A percentile compares a stretch with the other conserved stretches of the same genome.
Conservation (phyloP, 2,888 invertebrate genomes). For the Anarsia innoxiella region DNA sequence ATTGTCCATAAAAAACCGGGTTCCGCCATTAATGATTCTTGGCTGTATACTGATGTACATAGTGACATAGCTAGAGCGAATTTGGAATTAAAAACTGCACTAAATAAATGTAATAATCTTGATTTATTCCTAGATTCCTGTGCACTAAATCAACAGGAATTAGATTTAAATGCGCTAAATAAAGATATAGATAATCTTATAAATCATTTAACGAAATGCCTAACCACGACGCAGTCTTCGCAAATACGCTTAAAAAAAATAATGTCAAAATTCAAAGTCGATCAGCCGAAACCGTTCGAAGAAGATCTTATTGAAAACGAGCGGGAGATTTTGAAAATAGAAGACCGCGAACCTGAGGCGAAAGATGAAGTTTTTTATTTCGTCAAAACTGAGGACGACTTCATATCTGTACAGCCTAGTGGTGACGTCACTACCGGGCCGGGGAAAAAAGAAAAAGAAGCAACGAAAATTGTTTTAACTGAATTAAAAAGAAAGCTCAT, state of each 20-base stretch:
- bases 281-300: not conserved
- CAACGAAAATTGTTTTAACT: conserved; percentile 50
- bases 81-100: conserved; percentile 51
- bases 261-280: conserved; percentile 36
- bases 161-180: conserved; percentile 47
- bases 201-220: conserved; percentile 47
- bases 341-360: conserved; percentile 47
- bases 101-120: conserved; percentile 51
- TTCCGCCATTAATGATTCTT: conserved; percentile 39
- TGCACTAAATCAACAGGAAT: conserved; percentile 48
- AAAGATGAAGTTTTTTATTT: conserved; percentile 68
- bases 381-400: conserved; percentile 57
- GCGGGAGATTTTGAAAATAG: conserved; percentile 45
- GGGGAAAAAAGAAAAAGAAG: conserved; percentile 53
- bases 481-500: conserved; percentile 62
- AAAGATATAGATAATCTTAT: conserved; percentile 58
- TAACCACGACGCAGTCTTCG: conserved; percentile 47
- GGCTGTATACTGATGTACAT: conserved; percentile 64
- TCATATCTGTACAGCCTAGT: conserved; percentile 24
- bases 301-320: conserved; percentile 14
- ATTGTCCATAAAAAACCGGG: conserved; percentile 40
- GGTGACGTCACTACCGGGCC: conserved; percentile 53
- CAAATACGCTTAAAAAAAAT: conserved; percentile 57
- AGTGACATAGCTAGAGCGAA: conserved; percentile 49
- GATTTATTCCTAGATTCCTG: conserved; percentile 64